A percentile compares a stretch with the other conserved stretches of the same genome.
phyloP scores from a whole-genome alignment of 2,888 invertebrate species.

The Drosophila affinis region DNA sequence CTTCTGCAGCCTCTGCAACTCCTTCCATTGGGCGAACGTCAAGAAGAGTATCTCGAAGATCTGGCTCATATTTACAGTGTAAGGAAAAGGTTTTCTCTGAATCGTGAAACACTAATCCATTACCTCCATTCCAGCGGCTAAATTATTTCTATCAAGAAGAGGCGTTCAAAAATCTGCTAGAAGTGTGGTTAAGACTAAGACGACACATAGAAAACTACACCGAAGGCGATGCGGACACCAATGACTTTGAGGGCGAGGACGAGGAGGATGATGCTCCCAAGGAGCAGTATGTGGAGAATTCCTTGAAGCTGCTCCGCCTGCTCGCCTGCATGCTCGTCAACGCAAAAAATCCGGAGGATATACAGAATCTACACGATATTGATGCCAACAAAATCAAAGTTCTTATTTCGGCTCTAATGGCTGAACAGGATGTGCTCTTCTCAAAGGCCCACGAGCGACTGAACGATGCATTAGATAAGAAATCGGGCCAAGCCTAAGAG shows the following conservation, averaged over 20 bases:
- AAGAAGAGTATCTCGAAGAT: slow-evolving; percentile 82
- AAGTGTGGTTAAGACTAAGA: slow-evolving; percentile 74
- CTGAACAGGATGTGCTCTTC: slow-evolving; percentile 52
- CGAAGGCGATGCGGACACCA: slow-evolving; percentile 48
- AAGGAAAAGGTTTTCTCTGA: background rate
- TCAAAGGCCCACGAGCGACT: slow-evolving; percentile 56
- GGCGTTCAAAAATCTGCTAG: slow-evolving; percentile 75
- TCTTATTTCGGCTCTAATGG: slow-evolving; percentile 48
- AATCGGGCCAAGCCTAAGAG: slow-evolving; percentile 59
- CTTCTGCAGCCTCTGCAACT: slow-evolving; percentile 77
- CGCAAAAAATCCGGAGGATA: slow-evolving; percentile 22
- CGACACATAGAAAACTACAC: slow-evolving; percentile 51
- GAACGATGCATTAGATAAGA: slow-evolving; percentile 42
- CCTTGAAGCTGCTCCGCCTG: slow-evolving; percentile 60
- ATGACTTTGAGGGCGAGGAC: slow-evolving; percentile 67
- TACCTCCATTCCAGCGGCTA: slow-evolving; percentile 70
- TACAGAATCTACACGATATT: slow-evolving; percentile 48
- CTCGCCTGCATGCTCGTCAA: slow-evolving; percentile 51
- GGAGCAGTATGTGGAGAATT: slow-evolving; percentile 67
- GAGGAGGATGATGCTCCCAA: slow-evolving; percentile 65
- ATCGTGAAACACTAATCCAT: background rate
- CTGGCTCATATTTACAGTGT: slow-evolving; percentile 80
- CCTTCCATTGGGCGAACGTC: slow-evolving; percentile 77
- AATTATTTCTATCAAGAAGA: slow-evolving; percentile 81
- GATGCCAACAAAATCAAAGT: slow-evolving; percentile 40